phyloP scores from a whole-genome alignment of 2,888 invertebrate species.

The Malthinus seriepunctatus region DNA sequence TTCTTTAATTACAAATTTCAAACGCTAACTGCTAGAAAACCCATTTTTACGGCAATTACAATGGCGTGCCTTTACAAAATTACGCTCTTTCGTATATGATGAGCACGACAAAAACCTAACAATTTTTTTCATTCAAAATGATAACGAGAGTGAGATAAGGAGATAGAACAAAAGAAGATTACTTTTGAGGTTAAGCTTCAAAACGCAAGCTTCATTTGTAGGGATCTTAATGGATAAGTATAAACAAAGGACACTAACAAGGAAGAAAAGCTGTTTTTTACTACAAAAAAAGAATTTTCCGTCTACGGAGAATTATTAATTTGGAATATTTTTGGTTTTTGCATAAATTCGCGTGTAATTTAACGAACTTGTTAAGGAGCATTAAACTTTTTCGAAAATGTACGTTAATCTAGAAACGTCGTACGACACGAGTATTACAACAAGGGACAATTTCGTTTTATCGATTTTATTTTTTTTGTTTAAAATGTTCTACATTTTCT shows the following conservation, averaged over 20 bases:
- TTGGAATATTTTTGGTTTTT: neutral
- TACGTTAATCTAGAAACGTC: neutral
- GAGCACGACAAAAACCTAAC: neutral
- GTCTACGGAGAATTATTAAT: slow-evolving; percentile 17
- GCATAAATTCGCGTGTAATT: slow-evolving; percentile 1
- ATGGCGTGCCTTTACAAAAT: slow-evolving; percentile 1
- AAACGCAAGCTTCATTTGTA: slow-evolving; percentile 19
- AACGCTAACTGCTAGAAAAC: neutral
- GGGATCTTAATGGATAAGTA: slow-evolving; percentile 21
- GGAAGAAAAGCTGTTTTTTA: slow-evolving; percentile 1
- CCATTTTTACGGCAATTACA: neutral
- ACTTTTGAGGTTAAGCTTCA: slow-evolving; percentile 15
- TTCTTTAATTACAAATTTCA: neutral
- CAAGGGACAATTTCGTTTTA: too few relatives aligned
- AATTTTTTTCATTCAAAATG: slow-evolving; percentile 1
- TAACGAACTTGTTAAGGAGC: neutral
- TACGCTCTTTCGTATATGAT: neutral
- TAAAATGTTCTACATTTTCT: too few relatives aligned
- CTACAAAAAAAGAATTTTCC: slow-evolving; percentile 11
- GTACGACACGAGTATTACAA: neutral
- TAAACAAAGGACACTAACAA: slow-evolving; percentile 22
- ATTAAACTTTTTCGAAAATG: neutral
- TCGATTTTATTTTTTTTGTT: too few relatives aligned
- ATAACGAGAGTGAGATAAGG: slow-evolving; percentile 4
- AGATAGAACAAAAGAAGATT: slow-evolving; percentile 8